phyloP scores from a whole-genome alignment of 2,888 invertebrate genomes.

The Cantharis lateralis region DNA sequence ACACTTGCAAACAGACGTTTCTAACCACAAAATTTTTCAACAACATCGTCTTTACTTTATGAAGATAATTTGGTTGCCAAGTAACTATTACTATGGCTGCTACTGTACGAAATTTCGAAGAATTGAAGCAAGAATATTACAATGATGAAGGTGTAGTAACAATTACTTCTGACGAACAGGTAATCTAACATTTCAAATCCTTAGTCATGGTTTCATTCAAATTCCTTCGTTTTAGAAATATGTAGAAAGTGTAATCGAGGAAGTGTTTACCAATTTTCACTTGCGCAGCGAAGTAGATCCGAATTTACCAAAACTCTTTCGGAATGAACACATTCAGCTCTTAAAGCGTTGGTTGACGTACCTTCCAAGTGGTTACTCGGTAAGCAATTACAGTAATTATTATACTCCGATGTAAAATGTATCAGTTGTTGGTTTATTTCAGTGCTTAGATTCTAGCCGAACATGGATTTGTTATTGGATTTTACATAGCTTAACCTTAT shows the following conservation, averaged over 20 bases:
- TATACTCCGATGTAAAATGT: neutral
- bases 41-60: neutral
- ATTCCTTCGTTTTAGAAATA: conserved; percentile 55
- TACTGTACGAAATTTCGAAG: conserved; percentile 40
- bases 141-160: conserved; percentile 66
- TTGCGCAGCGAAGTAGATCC: conserved; percentile 59
- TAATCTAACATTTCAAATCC: conserved; percentile 37
- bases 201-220: neutral
- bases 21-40: neutral
- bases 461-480: conserved; percentile 99
- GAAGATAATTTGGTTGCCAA: neutral
- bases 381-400: conserved; percentile 13
- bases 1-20: neutral
- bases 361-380: conserved; percentile 68
- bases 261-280: conserved; percentile 59
- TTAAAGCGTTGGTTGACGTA: conserved; percentile 70
- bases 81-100: conserved; percentile 15
- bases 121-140: conserved; percentile 56
- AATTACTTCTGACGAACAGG: conserved; percentile 65
- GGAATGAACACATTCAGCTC: conserved; percentile 67
- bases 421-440: conserved; percentile 31
- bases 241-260: conserved; percentile 63
- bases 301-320: conserved; percentile 65
- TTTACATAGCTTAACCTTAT: conserved; percentile 82
- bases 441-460: conserved; percentile 90